Evolutionary conservation across 1,140 invertebrate genomes (phyloP).

Genomic region (Brachionus calyciflorus): DNA sequence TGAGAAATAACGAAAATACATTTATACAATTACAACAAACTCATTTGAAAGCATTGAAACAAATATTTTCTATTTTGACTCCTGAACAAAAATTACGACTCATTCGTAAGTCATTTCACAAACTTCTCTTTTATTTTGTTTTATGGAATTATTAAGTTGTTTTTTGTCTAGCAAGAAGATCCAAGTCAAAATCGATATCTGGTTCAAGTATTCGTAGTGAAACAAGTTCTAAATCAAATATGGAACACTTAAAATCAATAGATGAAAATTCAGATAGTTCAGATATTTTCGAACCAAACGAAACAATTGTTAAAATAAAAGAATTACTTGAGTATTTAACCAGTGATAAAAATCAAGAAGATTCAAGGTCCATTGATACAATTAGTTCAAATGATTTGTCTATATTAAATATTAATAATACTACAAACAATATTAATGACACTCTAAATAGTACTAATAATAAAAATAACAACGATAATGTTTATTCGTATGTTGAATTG

Average conservation of each 20-base stretch:
- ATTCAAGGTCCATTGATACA: not conserved
- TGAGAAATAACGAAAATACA: constrained; percentile 3
- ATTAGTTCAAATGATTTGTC: constrained; percentile 15
- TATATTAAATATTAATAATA: not conserved
- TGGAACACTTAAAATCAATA: not conserved
- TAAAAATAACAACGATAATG: not conserved
- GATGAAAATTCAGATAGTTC: not conserved
- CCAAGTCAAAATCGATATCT: constrained; percentile 20
- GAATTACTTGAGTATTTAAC: constrained; percentile 13
- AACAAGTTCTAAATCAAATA: not conserved
- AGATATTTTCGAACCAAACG: constrained; percentile 1
- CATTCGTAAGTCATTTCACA: constrained; percentile 9
- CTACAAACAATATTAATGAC: not conserved
- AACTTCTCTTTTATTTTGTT: not conserved
- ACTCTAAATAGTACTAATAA: not conserved
- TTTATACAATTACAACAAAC: constrained; percentile 27
- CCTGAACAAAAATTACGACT: constrained; percentile 33
- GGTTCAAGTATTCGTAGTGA: not conserved
- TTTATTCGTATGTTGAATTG: constrained; percentile 34
- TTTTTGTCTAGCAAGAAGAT: not conserved
- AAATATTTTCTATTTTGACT: constrained; percentile 19
- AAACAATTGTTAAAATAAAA: constrained; percentile 27
- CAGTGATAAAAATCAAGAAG: not conserved
- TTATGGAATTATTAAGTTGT: not conserved
- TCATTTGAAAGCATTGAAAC: constrained; percentile 29